Conservation (phyloP, 2,113 vertebrate genomes). For the Hemibagrus wyckioides region DNA sequence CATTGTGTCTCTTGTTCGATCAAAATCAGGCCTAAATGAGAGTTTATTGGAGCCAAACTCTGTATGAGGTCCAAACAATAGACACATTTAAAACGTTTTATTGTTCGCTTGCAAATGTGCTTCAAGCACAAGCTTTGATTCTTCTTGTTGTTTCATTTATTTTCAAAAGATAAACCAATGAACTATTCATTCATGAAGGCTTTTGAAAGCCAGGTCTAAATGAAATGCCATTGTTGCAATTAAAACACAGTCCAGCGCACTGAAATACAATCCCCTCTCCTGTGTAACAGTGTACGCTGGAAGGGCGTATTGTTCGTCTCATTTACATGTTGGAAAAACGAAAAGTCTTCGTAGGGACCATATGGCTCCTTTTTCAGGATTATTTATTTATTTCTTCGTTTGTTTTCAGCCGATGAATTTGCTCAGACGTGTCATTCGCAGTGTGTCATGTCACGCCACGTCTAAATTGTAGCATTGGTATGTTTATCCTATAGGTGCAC, state of each 20-base stretch:
- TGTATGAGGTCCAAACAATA: not conserved
- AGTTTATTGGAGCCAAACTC: not conserved
- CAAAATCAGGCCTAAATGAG: not conserved
- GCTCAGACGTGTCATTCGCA: not conserved
- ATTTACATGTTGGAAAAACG: conserved; percentile 3
- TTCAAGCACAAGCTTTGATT: conserved; percentile 30
- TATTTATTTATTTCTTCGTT: not conserved
- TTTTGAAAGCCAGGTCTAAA: conserved; percentile 17
- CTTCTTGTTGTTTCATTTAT: not conserved
- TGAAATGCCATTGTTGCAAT: not conserved
- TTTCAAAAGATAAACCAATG: conserved; percentile 13
- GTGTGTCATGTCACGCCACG: not conserved
- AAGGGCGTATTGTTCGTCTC: not conserved
- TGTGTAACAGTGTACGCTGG: not conserved
- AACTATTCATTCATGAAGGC: not conserved
- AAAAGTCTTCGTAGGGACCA: no score
- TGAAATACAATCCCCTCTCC: not conserved
- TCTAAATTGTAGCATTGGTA: not conserved
- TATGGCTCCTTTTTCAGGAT: not conserved
- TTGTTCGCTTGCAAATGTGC: conserved; percentile 11
- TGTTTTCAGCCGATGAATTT: not conserved
- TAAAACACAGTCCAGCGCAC: conserved; percentile 4
- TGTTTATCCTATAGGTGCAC: not conserved
- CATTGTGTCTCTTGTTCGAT: not conserved
- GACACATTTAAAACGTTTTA: not conserved